A percentile compares a stretch with the other conserved stretches of the same genome.
Conservation (phyloP, 2,113 vertebrate species). For the Lethenteron camtschaticum region DNA sequence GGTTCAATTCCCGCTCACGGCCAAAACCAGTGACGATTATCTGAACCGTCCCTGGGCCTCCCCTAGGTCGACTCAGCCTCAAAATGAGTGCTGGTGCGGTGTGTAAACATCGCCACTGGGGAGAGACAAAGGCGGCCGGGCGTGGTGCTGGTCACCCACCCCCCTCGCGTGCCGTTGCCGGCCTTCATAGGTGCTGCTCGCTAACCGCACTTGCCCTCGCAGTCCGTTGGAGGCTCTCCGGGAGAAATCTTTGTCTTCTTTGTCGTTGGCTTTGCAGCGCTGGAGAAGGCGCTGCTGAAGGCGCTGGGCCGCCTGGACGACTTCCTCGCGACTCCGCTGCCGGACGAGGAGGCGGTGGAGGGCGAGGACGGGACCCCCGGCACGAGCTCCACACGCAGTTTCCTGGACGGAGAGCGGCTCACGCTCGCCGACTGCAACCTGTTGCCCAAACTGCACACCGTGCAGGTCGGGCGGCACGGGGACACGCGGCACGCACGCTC, state of each 20-base stretch:
- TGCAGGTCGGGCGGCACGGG: constrained; percentile 35
- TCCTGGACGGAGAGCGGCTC: constrained; percentile 86
- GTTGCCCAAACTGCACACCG: constrained; percentile 84
- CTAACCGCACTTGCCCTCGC: too few species aligned
- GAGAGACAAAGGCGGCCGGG: too few species aligned
- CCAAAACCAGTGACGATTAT: too few species aligned
- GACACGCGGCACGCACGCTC: too few species aligned
- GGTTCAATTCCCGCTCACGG: too few species aligned
- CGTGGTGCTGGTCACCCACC: too few species aligned
- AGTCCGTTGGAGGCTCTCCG: not conserved
- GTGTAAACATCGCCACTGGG: too few species aligned
- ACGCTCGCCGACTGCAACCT: constrained; percentile 87
- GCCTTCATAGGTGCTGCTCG: too few species aligned
- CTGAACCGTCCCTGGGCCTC: too few species aligned
- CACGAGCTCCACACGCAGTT: constrained; percentile 45
- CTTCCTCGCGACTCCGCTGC: constrained; percentile 63
- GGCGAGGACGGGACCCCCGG: constrained; percentile 41
- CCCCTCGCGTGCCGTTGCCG: too few species aligned
- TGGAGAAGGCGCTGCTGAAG: constrained; percentile 73
- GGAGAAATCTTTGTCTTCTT: constrained; percentile 7
- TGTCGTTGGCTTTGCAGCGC: constrained; percentile 20
- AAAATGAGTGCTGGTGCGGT: too few species aligned
- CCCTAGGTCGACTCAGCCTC: too few species aligned
- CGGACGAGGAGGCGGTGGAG: constrained; percentile 87
- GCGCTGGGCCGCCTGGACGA: constrained; percentile 87